Conservation (phyloP, 2,888 invertebrate species). For the Hoplodrina ambigua region DNA sequence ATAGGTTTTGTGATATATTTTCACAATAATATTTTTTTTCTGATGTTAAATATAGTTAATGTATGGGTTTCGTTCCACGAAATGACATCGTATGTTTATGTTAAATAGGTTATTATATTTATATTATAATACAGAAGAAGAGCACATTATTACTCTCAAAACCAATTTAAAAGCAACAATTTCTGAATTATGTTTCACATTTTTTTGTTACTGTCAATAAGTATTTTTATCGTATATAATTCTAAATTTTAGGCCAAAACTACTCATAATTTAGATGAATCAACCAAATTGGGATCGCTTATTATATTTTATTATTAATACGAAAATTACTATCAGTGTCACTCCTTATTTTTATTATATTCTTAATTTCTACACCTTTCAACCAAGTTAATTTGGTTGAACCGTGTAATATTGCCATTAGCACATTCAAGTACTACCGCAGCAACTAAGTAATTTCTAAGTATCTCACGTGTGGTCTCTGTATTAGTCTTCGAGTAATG, state of each 20-base stretch:
- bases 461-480: constrained; percentile 53
- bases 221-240: background rate
- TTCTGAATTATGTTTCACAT: background rate
- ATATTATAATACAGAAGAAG: background rate
- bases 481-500: constrained; percentile 17
- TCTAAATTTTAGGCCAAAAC: too few relatives aligned
- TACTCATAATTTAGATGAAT: too few relatives aligned
- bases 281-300: too few relatives aligned
- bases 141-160: background rate
- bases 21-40: constrained; percentile 9
- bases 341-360: too few relatives aligned
- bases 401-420: background rate
- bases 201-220: too few relatives aligned
- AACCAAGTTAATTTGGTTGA: too few relatives aligned
- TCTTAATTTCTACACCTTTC: too few relatives aligned
- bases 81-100: constrained; percentile 22
- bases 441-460: constrained; percentile 35
- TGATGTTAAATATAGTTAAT: constrained; percentile 17
- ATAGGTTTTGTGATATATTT: constrained; percentile 11
- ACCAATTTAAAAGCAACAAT: background rate
- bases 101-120: constrained; percentile 6
- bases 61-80: constrained; percentile 16
- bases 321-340: too few relatives aligned
- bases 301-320: too few relatives aligned
- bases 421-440: constrained; percentile 14